These are phyloP conservation scores for Lerista edwardsae DNA, from an alignment of 2,797 vertebrate genomes.

Conservation along the genomic window DNA sequence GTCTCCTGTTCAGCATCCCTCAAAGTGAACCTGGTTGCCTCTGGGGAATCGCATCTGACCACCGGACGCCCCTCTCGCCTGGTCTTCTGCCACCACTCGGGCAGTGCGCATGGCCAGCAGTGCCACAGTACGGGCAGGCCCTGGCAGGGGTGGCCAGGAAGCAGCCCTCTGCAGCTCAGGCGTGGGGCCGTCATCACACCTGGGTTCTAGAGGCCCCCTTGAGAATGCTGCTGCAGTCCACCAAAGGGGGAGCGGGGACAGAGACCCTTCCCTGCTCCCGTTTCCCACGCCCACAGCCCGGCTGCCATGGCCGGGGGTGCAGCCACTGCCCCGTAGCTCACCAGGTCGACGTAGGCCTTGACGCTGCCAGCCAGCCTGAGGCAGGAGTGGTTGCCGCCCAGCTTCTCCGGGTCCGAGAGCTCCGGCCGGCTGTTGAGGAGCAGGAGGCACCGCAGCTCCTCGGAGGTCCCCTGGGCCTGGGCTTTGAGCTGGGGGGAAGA, in stretches of 20 bases:
- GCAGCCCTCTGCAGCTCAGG: too few relatives aligned
- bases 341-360: conserved; percentile 87
- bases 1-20: too few relatives aligned
- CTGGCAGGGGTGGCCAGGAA: too few relatives aligned
- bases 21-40: too few relatives aligned
- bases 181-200: too few relatives aligned
- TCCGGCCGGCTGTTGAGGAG: conserved; percentile 80
- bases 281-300: neutral
- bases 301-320: neutral
- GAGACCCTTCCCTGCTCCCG: too few relatives aligned
- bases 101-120: too few relatives aligned
- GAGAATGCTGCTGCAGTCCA: neutral
- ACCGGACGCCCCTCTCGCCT: too few relatives aligned
- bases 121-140: too few relatives aligned
- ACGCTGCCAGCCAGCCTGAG: conserved; percentile 87
- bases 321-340: conserved; percentile 39
- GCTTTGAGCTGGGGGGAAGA: conserved; percentile 69
- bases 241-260: neutral
- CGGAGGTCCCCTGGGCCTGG: conserved; percentile 81
- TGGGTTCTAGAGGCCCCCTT: neutral
- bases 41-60: too few relatives aligned
- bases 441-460: conserved; percentile 87
- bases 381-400: conserved; percentile 84
- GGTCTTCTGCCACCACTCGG: too few relatives aligned
- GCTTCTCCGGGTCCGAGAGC: conserved; percentile 67